Evolutionary conservation across 2,113 vertebrate genomes (phyloP).

Genomic region (Columba janthina): DNA sequence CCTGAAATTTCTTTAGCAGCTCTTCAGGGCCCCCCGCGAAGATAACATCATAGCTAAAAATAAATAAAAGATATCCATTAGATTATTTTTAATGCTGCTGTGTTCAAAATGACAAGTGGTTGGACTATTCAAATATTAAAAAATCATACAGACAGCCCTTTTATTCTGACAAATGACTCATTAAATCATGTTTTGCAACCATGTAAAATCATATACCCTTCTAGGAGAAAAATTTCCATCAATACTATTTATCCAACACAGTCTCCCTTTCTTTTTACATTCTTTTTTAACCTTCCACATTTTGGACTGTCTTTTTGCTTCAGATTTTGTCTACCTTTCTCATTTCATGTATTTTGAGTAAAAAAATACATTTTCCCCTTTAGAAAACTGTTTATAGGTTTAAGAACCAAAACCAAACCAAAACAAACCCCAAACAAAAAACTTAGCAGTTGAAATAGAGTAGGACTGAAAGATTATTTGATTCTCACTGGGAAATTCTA

Average conservation of each 20-base stretch:
- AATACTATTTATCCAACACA: neutral
- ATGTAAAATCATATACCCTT: neutral
- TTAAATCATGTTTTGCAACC: neutral
- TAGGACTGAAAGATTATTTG: neutral
- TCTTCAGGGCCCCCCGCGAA: slow-evolving; percentile 93
- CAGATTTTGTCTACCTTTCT: neutral
- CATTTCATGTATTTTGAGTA: neutral
- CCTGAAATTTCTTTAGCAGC: slow-evolving; percentile 90
- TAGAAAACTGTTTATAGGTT: neutral
- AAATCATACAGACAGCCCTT: neutral
- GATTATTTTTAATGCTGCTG: neutral
- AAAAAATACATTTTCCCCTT: neutral
- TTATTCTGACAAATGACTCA: neutral
- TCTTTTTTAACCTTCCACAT: neutral
- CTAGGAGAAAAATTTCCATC: neutral
- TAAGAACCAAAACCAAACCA: neutral
- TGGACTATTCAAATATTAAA: neutral
- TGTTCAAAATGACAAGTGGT: neutral
- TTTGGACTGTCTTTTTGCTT: neutral
- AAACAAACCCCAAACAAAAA: neutral
- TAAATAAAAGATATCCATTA: neutral
- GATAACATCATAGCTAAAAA: slow-evolving; percentile 90
- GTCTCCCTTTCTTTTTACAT: neutral
- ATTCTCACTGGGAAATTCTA: neutral
- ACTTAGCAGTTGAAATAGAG: neutral